Base-by-base conservation (phyloP, 2,888 invertebrate genomes). In the Andrena flavipes region DNA sequence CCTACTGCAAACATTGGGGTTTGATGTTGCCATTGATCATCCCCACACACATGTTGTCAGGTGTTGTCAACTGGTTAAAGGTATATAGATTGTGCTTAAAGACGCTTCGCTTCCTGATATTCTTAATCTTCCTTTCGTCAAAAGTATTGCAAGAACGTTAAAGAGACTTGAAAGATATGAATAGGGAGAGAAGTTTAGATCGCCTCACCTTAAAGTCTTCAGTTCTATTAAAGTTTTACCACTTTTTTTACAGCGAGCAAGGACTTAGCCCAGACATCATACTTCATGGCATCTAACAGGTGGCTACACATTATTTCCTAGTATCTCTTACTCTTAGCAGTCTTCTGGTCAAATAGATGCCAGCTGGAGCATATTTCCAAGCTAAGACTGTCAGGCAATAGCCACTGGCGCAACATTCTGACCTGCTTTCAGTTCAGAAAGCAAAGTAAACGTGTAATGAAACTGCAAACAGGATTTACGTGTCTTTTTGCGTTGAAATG, bases 211-310 rank as follows among this genome's bases (percentile, higher is more conserved):
- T 23, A 26, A 8, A 48, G 10, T 26, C 48, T 33, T 8, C 29
- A 23, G 49, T 60, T 16, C 16, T 59, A 74, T 49, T 73, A 30
- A 74, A 76, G 30, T 65, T 8, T 13, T 71, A 10, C 59, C 2
- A 62, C 67, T 78, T 79, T 54, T 76, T 67, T 94, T 92, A 48
- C 95, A 98, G 98, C 99, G 82, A 97, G 98, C 94, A 99, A 99
- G 95, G 99, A 99, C 94, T 95, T 99, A 92, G 98, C 99, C 71
- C 99, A 99, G 95, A 99, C 99, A 33, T 99, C 99, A 3, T 99
- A 99, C 95, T 99, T 99, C 95, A 97, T 99, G 97, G 99, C 99
- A 87, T 99, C 99, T 70, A 99, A 99, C 95, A 98, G 97, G 97
- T 97, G 89, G 90, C 89, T 92, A 92, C 85, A 86, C 80, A 88